Conservation (phyloP, 2,888 invertebrate genomes). For the Lamellibrachia satsuma region DNA sequence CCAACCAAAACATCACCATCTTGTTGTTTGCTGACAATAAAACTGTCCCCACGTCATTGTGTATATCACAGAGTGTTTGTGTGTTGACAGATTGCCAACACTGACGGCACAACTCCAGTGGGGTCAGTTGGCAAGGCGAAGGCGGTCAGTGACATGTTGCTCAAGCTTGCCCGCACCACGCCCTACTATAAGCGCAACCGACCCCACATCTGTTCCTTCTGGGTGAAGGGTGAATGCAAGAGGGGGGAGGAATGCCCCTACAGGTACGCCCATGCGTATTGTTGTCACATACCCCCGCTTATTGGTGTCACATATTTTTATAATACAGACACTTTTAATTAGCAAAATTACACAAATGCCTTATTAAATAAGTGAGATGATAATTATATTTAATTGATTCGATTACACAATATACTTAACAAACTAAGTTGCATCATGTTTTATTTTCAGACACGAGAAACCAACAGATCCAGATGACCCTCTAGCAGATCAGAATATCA, state of each 20-base stretch:
- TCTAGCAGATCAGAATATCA: conserved; percentile 93
- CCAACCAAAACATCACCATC: neutral
- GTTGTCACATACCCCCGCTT: too few relatives aligned
- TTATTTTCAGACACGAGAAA: conserved; percentile 80
- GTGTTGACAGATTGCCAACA: conserved; percentile 60
- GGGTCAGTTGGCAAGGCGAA: conserved; percentile 72
- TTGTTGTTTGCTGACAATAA: neutral
- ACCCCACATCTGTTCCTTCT: conserved; percentile 96
- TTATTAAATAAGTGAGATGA: too few relatives aligned
- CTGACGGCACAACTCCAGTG: conserved; percentile 66
- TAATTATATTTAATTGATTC: neutral
- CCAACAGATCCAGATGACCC: conserved; percentile 98
- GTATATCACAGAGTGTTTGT: neutral
- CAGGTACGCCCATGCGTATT: conserved; percentile 57
- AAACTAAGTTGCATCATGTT: neutral
- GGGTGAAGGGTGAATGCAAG: conserved; percentile 97
- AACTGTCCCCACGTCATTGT: too few relatives aligned
- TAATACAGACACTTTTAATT: too few relatives aligned
- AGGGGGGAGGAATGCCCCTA: conserved; percentile 97
- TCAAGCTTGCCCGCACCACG: conserved; percentile 88
- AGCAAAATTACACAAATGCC: too few relatives aligned
- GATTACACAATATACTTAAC: neutral
- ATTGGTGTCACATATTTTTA: too few relatives aligned
- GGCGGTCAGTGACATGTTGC: conserved; percentile 80
- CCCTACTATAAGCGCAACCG: conserved; percentile 95